Evolutionary conservation across 2,888 invertebrate species (phyloP), one percentile per base, ranked within the genome.

Genomic region (Aromia moschata): DNA sequence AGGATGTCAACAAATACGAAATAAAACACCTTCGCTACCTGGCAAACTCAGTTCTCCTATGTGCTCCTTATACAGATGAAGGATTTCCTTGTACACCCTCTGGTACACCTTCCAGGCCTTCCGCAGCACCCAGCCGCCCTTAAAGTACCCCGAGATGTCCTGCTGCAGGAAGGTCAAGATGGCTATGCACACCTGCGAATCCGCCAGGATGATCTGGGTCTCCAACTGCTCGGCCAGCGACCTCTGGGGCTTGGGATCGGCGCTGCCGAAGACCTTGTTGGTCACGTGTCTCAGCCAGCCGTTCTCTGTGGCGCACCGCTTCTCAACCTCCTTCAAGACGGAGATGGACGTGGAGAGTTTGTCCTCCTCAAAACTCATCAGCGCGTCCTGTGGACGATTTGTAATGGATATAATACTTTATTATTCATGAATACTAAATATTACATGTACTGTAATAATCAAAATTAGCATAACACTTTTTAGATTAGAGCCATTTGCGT

Each of bases 21-120:
- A n/a, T n/a, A n/a, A n/a, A n/a, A n/a, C n/a, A n/a, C n/a, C n/a
- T n/a, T n/a, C 3, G 25, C 7, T 57, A 67, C 68, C 67, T 46
- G 67, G 68, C 18, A 70, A 43, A 2, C 62, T 54, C 4, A 68
- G 56, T 33, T 74, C 72, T 18, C 83, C 84, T 55, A 83, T 82
- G 31, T 80, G 79, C 31, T 81, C 79, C 45, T 82, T 81, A 68
- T 87, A 85, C 7, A 88, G 71, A 12, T 80, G 77, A 14, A 83
- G 77, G 65, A 88, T 83, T 68, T 87, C 85, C 44, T 81, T 82
- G 73, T 88, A 87, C 1, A 86, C 82, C 67, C 84, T 84, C 67
- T 88, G 87, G 72, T 90, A 90, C 54, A 87, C 83, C 73, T 87
- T 87, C 88, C 89, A 90, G 0, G 89, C 87, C 75, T 86, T 87